These are phyloP conservation scores for Aporophyla lueneburgensis DNA, from an alignment of 2,888 invertebrate species.

Conservation along the genomic window DNA sequence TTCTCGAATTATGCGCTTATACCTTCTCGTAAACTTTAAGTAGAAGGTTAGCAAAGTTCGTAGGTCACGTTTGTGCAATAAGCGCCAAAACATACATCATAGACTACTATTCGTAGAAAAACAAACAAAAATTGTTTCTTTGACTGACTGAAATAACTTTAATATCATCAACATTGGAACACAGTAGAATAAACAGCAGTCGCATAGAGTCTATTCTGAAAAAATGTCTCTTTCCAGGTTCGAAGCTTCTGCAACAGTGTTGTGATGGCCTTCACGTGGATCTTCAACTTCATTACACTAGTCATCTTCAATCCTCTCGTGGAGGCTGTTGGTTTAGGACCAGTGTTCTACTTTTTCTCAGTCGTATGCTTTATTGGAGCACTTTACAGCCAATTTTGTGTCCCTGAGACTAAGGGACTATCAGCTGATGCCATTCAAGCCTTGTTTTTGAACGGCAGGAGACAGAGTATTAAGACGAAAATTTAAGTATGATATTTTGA, in stretches of 20 bases:
- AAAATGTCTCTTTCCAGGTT: slow-evolving; percentile 68
- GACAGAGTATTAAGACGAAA: slow-evolving; percentile 40
- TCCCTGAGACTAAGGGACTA: slow-evolving; percentile 86
- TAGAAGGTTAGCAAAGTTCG: too few species aligned
- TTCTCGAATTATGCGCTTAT: too few species aligned
- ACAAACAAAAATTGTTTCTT: too few species aligned
- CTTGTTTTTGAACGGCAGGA: slow-evolving; percentile 71
- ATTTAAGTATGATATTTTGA: slow-evolving; percentile 1
- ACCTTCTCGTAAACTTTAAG: too few species aligned
- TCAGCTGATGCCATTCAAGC: slow-evolving; percentile 79
- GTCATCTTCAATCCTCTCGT: slow-evolving; percentile 81
- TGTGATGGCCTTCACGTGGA: slow-evolving; percentile 75
- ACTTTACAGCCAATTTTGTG: slow-evolving; percentile 75
- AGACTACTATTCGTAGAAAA: background rate
- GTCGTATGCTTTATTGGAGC: slow-evolving; percentile 77
- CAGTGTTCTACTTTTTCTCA: slow-evolving; percentile 83
- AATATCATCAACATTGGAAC: background rate
- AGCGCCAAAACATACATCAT: background rate
- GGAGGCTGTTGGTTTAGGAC: slow-evolving; percentile 76
- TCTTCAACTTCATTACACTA: slow-evolving; percentile 79
- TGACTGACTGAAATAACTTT: too few species aligned
- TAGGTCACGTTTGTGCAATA: background rate
- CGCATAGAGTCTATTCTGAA: background rate
- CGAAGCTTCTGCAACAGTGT: slow-evolving; percentile 79
- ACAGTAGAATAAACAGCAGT: background rate